Base-by-base conservation (phyloP, 2,797 vertebrate genomes). In the Paguma larvata region DNA sequence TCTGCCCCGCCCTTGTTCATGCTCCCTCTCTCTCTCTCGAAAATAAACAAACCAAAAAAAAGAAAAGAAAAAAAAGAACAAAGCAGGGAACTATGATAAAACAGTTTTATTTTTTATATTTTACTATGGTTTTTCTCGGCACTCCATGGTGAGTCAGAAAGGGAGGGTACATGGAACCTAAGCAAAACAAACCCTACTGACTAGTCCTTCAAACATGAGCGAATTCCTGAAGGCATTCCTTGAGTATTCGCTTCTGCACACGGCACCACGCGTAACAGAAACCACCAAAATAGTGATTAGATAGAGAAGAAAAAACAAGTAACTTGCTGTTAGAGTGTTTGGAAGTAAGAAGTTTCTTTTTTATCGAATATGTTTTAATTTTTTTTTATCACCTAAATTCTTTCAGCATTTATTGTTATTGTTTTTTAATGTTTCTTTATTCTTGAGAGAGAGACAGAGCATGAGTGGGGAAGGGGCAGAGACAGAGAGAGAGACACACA, bases 41-140 rank as follows among this genome's bases (percentile, higher is more conserved):
- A 59, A 59, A 59, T 23, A 23, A 59, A 59, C 56, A 59, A 59
- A 59, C 18, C n/a, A n/a, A n/a, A 59, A 21, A 21, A 23, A 59
- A 56, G 13, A 48, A 46, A 46, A 46, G 2, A 46, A 48, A 56
- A 59, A 23, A 0, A 56, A 56, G 8, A 56, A 59, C 0, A 91
- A 89, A 84, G 77, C 32, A 85, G 53, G 88, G 32, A 93, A 82
- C 1, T 80, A n/a, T 14, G 19, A 70, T 21, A 67, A 41, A 91
- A 80, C 18, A 94, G 79, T 83, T 78, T 16, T 25, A 34, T 67
- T 89, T 51, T 89, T 94, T 48, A 19, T 27, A 72, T 70, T 91
- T 92, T 73, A 87, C 67, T 95, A 72, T 16, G 83, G 19, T 65
- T 92, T 89, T 94, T 38, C 7, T 93, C 87, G 25, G 27, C 75